phyloP scores from a whole-genome alignment of 2,797 vertebrate genomes.

The Ctenochaetus hawaiiensis region DNA sequence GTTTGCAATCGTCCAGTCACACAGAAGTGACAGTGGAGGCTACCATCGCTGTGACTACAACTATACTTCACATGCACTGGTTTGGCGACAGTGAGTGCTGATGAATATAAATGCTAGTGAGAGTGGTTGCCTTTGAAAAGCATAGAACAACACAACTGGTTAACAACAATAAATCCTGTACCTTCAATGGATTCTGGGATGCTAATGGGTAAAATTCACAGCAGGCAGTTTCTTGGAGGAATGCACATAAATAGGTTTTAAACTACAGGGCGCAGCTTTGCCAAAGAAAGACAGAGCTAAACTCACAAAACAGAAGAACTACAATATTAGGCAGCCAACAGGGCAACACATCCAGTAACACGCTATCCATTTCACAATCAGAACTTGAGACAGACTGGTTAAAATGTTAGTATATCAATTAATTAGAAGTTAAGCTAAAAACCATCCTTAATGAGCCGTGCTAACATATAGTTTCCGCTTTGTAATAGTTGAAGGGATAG shows the following conservation, averaged over 20 bases:
- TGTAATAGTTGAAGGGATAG: constrained; percentile 17
- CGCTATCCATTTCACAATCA: constrained; percentile 55
- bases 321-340: constrained; percentile 48
- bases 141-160: constrained; percentile 52
- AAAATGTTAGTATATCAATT: constrained; percentile 51
- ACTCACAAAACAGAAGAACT: constrained; percentile 43
- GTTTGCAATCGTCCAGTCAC: constrained; percentile 30
- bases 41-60: constrained; percentile 32
- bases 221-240: constrained; percentile 68
- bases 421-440: constrained; percentile 44
- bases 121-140: constrained; percentile 38
- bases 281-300: constrained; percentile 41
- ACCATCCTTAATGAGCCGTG: constrained; percentile 19
- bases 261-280: constrained; percentile 28
- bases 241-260: constrained; percentile 68
- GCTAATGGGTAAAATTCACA: constrained; percentile 64
- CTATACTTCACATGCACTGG: constrained; percentile 61
- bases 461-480: constrained; percentile 28
- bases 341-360: constrained; percentile 65
- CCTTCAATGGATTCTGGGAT: constrained; percentile 65
- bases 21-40: constrained; percentile 32
- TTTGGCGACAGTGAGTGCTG: constrained; percentile 50
- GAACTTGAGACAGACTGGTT: constrained; percentile 55
- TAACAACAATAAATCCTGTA: constrained; percentile 65
- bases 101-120: constrained; percentile 30